phyloP scores from a whole-genome alignment of 2,797 vertebrate genomes.

The Simalia tracyae region DNA sequence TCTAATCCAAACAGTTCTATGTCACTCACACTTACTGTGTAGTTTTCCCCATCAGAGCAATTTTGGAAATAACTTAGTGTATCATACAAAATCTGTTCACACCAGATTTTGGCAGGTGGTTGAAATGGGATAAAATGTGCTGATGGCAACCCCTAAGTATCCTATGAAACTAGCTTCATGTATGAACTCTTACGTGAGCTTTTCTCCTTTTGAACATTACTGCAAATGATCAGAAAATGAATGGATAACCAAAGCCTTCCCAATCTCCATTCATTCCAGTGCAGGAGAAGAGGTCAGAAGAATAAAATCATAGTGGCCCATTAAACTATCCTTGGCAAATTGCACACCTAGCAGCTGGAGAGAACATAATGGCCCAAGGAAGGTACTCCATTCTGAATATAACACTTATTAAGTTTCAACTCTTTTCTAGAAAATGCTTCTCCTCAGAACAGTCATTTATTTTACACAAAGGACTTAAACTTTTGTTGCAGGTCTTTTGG shows the following conservation, averaged over 20 bases:
- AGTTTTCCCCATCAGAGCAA: not conserved
- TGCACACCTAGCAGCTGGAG: not conserved
- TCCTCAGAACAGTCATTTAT: conserved; percentile 25
- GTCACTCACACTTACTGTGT: not conserved
- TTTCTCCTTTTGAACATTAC: not conserved
- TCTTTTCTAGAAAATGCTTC: conserved; percentile 12
- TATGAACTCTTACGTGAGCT: no score
- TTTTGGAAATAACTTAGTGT: not conserved
- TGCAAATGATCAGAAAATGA: not conserved
- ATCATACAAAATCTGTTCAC: no score
- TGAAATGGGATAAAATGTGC: not conserved
- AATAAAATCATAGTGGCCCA: not conserved
- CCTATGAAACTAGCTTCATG: not conserved
- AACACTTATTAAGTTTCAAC: not conserved
- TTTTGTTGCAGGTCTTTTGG: conserved; percentile 47
- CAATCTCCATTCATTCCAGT: not conserved
- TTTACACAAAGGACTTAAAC: conserved; percentile 30
- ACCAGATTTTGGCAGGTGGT: not conserved
- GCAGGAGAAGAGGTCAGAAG: no score
- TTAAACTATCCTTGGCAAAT: not conserved
- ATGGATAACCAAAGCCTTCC: not conserved
- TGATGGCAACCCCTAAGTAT: not conserved
- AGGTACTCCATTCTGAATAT: not conserved
- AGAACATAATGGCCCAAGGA: not conserved
- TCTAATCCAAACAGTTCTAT: not conserved